Evolutionary conservation across 2,888 invertebrate species (phyloP), one percentile per base, ranked within the genome.

Genomic region (Lasioglossum lativentre): DNA sequence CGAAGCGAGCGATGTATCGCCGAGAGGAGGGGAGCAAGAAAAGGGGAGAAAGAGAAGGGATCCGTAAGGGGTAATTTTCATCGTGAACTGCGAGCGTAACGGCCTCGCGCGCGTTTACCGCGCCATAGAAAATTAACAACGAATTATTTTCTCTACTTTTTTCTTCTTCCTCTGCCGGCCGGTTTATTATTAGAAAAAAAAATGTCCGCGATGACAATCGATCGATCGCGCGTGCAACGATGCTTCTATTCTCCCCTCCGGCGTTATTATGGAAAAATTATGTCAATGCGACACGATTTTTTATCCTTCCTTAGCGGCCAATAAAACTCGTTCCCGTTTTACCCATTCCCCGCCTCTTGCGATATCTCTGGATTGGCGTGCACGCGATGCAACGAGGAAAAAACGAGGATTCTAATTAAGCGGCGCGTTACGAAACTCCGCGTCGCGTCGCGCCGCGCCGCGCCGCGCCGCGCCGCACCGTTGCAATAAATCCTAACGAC

Each of bases 141-240:
- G 75, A 84, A 83, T 85, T 85, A 80, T 79, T 83, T 71, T 63
- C 63, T 63, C 59, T 63, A 16, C 27, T 59, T 27, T 63, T 63
- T 63, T 75, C 30, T 83, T 79, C 73, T 85, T 34, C 19, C 34
- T 10, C 66, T 68, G 72, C 66, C 66, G 47, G 42, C 75, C 14
- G 4, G 83, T 83, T 85, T 85, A 85, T 85, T 83, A 85, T 83
- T 85, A 85, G 84, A 77, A 52, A 66, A 68, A 66, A 34, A 56
- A 30, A 68, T 40, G 47, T n/a, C 42, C 52, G 34, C 52, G 56
- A 68, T 30, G 79, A 45, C 42, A 56, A 34, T 63, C 73, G 75
- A 80, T 78, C 85, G 78, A 83, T 78, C 19, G 85, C 19, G 42
- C 52, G 42, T 68, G 59, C 27, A 12, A 42, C 71, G 40, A n/a